Percentiles rank a stretch among this genome's conserved stretches.
These are phyloP conservation scores for Melanotaenia parkinsoni DNA, from an alignment of 2,797 vertebrate species.

Conservation along the genomic window DNA sequence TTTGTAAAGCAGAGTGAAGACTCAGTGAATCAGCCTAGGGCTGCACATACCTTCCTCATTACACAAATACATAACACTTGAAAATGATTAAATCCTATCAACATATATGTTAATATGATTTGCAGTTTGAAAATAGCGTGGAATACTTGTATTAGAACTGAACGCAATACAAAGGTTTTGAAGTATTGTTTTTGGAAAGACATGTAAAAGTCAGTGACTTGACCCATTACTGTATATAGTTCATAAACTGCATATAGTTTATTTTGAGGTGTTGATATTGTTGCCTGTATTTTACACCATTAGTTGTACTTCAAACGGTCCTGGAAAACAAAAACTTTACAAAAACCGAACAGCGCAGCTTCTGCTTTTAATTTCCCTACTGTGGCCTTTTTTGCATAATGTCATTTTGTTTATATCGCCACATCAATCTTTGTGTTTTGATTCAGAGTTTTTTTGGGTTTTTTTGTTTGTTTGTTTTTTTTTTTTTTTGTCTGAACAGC, in stretches of 20 bases:
- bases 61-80: background rate
- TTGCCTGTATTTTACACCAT: background rate
- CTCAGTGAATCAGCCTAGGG: background rate
- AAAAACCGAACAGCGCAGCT: background rate
- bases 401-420: conserved; percentile 24
- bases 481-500: conserved; percentile 30
- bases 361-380: background rate
- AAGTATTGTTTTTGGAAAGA: background rate
- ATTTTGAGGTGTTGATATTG: conserved; percentile 9
- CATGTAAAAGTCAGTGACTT: background rate
- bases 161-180: background rate
- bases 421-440: conserved; percentile 22
- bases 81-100: background rate
- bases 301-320: background rate
- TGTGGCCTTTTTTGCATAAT: background rate
- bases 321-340: conserved; percentile 3
- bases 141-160: background rate
- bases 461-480: background rate
- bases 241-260: background rate
- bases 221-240: background rate
- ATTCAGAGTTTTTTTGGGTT: conserved; percentile 7
- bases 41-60: background rate
- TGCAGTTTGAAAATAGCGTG: background rate
- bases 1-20: too few relatives aligned
- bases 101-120: background rate